These are phyloP conservation scores for Geodia barretti DNA, from an alignment of 37 sponge, comb jelly and placozoan species.

Conservation along the genomic window DNA sequence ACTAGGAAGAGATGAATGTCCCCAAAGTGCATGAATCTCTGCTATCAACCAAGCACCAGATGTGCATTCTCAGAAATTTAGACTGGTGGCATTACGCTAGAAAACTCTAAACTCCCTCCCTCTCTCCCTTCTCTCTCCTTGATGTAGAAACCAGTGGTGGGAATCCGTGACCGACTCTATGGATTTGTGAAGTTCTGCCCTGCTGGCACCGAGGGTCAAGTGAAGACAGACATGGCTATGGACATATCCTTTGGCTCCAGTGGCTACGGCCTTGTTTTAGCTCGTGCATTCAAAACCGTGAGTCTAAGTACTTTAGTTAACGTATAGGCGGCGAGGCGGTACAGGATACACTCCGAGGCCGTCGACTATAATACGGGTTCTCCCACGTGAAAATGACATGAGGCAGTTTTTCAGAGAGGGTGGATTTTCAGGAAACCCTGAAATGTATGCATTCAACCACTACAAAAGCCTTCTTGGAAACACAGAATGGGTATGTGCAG, in stretches of 20 bases:
- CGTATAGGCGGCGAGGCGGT: no score
- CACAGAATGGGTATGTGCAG: no score
- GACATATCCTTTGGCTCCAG: slow-evolving; percentile 44
- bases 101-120: no score
- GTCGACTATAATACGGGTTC: no score
- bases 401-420: neutral
- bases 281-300: slow-evolving; percentile 25
- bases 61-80: no score
- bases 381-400: no score
- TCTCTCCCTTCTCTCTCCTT: neutral
- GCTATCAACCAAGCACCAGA: no score
- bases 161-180: slow-evolving; percentile 10
- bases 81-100: no score
- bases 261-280: slow-evolving; percentile 28
- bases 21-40: no score
- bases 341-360: no score
- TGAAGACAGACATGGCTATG: slow-evolving; percentile 17
- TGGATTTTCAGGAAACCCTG: slow-evolving; percentile 6
- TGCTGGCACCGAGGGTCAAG: neutral
- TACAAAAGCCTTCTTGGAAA: slow-evolving; percentile 27
- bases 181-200: slow-evolving; percentile 20
- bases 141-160: neutral
- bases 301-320: no score
- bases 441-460: slow-evolving; percentile 6
- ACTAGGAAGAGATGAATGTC: no score